Evolutionary conservation across 2,113 vertebrate genomes (phyloP).

Genomic region (Sterna hirundo): DNA sequence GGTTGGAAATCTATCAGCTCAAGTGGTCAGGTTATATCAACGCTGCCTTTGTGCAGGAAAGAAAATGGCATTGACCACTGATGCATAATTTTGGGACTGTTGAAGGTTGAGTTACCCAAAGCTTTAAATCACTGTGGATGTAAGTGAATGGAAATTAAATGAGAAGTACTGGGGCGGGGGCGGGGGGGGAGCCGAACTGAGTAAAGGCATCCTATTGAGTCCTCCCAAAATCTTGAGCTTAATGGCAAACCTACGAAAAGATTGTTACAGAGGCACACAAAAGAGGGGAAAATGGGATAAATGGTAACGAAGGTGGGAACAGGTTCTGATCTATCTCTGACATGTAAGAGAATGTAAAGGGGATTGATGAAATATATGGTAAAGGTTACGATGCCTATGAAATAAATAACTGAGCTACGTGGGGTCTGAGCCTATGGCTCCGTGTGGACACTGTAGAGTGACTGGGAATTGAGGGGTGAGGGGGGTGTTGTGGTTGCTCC

Average conservation of each 20-base stretch:
- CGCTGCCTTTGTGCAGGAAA: background rate
- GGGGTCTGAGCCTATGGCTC: background rate
- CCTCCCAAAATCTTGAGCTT: background rate
- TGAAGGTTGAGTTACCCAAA: background rate
- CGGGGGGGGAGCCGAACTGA: no score
- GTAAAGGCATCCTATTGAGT: background rate
- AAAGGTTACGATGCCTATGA: background rate
- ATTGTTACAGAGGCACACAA: background rate
- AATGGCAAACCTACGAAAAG: background rate
- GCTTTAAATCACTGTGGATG: background rate
- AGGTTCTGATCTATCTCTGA: background rate
- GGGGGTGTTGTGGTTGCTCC: background rate
- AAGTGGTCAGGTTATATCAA: background rate
- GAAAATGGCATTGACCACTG: background rate
- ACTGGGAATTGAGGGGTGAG: background rate
- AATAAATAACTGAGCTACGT: background rate
- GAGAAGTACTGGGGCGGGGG: background rate
- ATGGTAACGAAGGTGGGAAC: background rate
- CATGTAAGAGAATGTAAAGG: fast-evolving
- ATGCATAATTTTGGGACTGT: background rate
- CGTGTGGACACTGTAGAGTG: background rate
- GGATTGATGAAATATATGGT: background rate
- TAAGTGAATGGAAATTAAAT: background rate
- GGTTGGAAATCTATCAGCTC: background rate
- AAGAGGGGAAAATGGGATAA: background rate